Evolutionary conservation across 2,888 invertebrate genomes (phyloP).

Genomic region (Marasmarcha lunaedactyla): DNA sequence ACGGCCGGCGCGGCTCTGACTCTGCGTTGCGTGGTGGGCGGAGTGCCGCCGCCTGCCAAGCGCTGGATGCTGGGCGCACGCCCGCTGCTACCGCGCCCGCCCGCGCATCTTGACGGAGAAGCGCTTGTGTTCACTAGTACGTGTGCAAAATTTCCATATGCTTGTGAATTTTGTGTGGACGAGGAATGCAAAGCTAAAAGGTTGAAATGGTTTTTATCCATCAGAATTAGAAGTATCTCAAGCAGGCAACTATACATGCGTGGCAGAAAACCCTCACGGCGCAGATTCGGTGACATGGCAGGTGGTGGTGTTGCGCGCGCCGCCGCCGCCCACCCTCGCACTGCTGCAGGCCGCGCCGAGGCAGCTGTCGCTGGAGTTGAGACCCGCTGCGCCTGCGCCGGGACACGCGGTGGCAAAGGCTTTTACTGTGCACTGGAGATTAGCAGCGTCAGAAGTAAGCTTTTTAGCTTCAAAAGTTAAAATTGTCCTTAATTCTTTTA

Average conservation of each 20-base stretch:
- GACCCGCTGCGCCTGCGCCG: conserved; percentile 41
- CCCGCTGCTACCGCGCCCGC: conserved; percentile 74
- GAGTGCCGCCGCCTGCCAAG: conserved; percentile 82
- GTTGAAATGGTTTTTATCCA: too few relatives aligned
- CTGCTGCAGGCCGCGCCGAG: conserved; percentile 57
- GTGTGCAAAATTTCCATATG: too few relatives aligned
- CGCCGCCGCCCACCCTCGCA: conserved; percentile 76
- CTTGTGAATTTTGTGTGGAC: too few relatives aligned
- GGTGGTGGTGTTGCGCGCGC: conserved; percentile 81
- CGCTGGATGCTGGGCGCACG: conserved; percentile 79
- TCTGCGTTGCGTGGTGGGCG: conserved; percentile 79
- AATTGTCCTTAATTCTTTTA: too few relatives aligned
- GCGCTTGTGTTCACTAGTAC: too few relatives aligned
- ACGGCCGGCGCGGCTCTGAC: conserved; percentile 76
- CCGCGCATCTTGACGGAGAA: conserved; percentile 75
- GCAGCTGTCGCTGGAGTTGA: conserved; percentile 49
- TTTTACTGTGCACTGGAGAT: conserved; percentile 77
- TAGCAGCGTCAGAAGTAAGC: conserved; percentile 78
- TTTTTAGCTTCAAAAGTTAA: conserved; percentile 13
- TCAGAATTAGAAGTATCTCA: conserved; percentile 76
- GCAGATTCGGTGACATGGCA: conserved; percentile 85
- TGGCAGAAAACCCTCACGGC: conserved; percentile 85
- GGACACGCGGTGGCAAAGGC: conserved; percentile 64
- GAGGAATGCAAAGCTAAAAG: too few relatives aligned
- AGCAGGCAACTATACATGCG: conserved; percentile 84